Evolutionary conservation across 2,113 vertebrate species (phyloP), one percentile per base, ranked within the genome.

Genomic region (Epinephelus moara): DNA sequence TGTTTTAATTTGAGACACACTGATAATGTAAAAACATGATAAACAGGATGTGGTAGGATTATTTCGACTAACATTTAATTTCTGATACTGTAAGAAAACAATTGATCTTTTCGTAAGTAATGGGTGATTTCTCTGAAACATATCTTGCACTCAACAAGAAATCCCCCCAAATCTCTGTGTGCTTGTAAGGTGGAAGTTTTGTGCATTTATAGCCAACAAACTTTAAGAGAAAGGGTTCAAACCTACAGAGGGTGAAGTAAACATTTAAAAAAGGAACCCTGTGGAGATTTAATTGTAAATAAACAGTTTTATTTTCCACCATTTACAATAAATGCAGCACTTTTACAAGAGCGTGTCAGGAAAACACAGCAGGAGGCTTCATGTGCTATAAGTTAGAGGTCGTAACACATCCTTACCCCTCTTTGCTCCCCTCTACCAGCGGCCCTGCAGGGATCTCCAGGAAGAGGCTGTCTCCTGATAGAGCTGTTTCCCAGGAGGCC

Each of bases 391-490:
- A 60, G 42, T 13, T 6, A 21, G 30, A 19, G 23, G 10, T 50
- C 6, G 11, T 2, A 21, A 23, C 6, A 7, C 4, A 1, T 84
- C 69, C 96, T 89, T 92, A 99, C 98, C 98, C 97, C 92, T 99
- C 98, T 93, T 98, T 99, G 96, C 97, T 99, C 67, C 98, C 97
- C 87, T 98, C 97, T 78, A 94, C 97, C 92, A 98, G 96, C 80
- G 93, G 90, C 77, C 97, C 98, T 0, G 96, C 94, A 66, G 98
- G 97, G 84, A 99, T 96, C 95, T 99, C 97, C 95, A 99, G 95
- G 89, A 98, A 99, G 93, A 99, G 97, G 93, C 96, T 96, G 94
- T 96, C 96, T 62, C 95, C 95, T 11, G 97, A 96, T 40, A 98
- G 95, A 88, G 96, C 96, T 8, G 97, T 96, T 80, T 98, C 96